phyloP scores from a whole-genome alignment of 2,113 vertebrate genomes.

The Aspidoscelis tigris region DNA sequence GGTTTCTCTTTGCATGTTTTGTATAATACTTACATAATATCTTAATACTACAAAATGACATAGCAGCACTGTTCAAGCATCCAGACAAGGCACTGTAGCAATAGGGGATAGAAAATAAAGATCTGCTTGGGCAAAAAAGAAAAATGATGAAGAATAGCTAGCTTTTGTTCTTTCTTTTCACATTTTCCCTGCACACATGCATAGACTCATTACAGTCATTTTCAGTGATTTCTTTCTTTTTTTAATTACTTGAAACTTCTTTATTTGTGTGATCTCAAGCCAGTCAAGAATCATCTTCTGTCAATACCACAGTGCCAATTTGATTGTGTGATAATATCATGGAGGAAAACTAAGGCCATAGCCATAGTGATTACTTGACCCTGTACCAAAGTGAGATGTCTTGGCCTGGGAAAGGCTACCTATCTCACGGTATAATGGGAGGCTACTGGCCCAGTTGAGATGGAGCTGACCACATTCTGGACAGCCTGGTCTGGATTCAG shows the following conservation, averaged over 20 bases:
- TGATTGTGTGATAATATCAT: not conserved
- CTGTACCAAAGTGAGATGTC: no score
- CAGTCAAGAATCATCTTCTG: not conserved
- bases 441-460: no score
- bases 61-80: not conserved
- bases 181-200: not conserved
- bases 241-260: no score
- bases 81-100: not conserved
- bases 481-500: no score
- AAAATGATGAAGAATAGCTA: not conserved
- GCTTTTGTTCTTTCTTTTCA: not conserved
- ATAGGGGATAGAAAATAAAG: not conserved
- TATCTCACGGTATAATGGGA: no score
- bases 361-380: no score
- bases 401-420: no score
- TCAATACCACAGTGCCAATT: not conserved
- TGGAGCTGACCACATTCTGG: no score
- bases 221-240: no score
- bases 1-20: slow-evolving; percentile 21
- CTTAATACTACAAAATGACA: slow-evolving; percentile 9
- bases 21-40: not conserved
- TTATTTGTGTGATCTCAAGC: not conserved
- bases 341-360: not conserved
- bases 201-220: no score
- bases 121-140: not conserved